Evolutionary conservation across 2,888 invertebrate species (phyloP).

Genomic region (Heterodera filipjevi): DNA sequence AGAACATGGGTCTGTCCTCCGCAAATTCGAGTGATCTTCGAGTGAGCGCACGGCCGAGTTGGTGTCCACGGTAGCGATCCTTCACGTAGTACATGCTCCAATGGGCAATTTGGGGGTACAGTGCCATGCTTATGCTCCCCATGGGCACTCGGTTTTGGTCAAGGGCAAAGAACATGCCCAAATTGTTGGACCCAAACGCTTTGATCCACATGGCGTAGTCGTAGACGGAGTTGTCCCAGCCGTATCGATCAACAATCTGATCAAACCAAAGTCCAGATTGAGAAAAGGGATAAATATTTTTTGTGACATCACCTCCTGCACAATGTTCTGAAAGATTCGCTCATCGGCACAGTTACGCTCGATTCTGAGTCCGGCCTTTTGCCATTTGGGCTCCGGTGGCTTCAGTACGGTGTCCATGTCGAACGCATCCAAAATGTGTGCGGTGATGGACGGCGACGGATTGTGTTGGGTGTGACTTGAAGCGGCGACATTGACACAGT

Average conservation of each 20-base stretch:
- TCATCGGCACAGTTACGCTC: too few species aligned
- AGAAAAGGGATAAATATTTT: too few species aligned
- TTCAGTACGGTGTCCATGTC: too few species aligned
- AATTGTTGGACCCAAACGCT: neutral
- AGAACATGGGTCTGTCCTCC: neutral
- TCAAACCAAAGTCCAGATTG: neutral
- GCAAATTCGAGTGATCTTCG: neutral
- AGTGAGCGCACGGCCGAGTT: neutral
- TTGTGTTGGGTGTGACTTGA: too few species aligned
- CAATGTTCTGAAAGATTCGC: too few species aligned
- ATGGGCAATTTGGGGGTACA: neutral
- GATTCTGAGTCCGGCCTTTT: too few species aligned
- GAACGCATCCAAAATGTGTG: too few species aligned
- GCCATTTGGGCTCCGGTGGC: too few species aligned
- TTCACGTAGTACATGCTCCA: constrained; percentile 8
- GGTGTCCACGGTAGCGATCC: neutral
- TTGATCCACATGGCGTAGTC: neutral
- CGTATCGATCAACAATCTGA: neutral
- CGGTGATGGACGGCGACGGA: too few species aligned
- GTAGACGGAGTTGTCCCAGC: constrained; percentile 2
- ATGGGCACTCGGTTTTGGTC: neutral
- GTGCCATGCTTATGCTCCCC: neutral
- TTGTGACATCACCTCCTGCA: too few species aligned
- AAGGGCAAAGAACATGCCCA: neutral
- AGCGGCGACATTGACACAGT: too few species aligned